Evolutionary conservation across 2,797 vertebrate species (phyloP).

Genomic region (Erethizon dorsatum): DNA sequence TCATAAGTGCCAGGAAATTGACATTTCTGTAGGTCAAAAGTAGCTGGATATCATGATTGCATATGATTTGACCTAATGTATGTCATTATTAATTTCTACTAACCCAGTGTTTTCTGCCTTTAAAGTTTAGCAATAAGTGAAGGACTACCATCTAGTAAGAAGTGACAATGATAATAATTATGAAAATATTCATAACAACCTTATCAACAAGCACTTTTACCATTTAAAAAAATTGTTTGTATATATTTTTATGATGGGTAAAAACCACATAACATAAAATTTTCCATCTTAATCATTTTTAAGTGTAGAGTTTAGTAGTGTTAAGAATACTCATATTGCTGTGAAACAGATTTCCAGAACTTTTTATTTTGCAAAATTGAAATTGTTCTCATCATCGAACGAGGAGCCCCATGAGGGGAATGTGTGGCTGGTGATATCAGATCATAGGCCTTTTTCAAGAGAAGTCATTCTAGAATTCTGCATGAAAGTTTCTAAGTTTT

Average conservation of each 20-base stretch:
- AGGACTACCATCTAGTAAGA: not conserved
- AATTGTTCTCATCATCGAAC: not conserved
- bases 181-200: not conserved
- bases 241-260: not conserved
- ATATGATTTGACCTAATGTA: conserved; percentile 6
- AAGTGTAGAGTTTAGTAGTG: not conserved
- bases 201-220: not conserved
- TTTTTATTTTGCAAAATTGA: conserved; percentile 15
- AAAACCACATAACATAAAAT: not conserved
- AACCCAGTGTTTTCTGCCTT: not conserved
- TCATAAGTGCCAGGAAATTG: conserved; percentile 5
- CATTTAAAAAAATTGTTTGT: not conserved
- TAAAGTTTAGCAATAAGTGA: not conserved
- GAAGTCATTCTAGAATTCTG: not conserved
- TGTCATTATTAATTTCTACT: conserved; percentile 22
- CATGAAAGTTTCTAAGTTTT: conserved; percentile 18
- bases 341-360: not conserved
- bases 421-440: not conserved
- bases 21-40: conserved; percentile 38
- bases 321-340: not conserved
- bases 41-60: conserved; percentile 14
- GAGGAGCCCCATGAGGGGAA: not conserved
- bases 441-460: not conserved
- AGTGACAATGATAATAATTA: not conserved
- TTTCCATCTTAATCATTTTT: not conserved